These are phyloP conservation scores for Salpingus planirostris DNA, from an alignment of 2,888 invertebrate species.

Conservation along the genomic window DNA sequence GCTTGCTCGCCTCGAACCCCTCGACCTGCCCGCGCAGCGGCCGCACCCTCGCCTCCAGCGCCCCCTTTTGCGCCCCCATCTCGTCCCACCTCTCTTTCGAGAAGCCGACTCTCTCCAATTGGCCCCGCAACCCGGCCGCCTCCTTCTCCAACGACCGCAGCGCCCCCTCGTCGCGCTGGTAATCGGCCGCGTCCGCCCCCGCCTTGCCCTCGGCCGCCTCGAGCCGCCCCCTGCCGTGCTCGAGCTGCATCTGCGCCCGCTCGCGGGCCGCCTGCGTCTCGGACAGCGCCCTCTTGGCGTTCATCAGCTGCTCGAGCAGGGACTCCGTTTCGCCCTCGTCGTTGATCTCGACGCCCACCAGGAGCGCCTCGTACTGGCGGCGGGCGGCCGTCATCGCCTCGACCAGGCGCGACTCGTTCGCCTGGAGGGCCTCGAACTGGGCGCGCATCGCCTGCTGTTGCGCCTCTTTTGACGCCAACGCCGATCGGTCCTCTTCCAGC, in stretches of 20 bases:
- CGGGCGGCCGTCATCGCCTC: conserved; percentile 65
- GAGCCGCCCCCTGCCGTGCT: conserved; percentile 54
- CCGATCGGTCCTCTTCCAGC: conserved; percentile 57
- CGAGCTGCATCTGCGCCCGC: conserved; percentile 51
- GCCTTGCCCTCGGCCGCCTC: conserved; percentile 58
- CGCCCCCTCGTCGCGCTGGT: conserved; percentile 53
- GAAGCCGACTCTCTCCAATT: conserved; percentile 38
- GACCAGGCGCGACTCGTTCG: conserved; percentile 56
- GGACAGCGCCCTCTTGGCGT: conserved; percentile 67
- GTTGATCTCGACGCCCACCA: conserved; percentile 70
- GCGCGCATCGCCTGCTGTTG: conserved; percentile 52
- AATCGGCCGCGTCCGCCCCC: conserved; percentile 57
- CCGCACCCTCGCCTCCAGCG: conserved; percentile 47
- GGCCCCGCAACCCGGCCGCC: conserved; percentile 48
- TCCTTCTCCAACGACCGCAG: conserved; percentile 51
- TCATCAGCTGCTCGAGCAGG: conserved; percentile 81
- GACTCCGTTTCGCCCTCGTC: conserved; percentile 74
- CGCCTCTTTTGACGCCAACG: conserved; percentile 50
- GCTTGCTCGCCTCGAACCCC: conserved; percentile 48
- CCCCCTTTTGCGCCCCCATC: conserved; percentile 46
- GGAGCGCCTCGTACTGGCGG: conserved; percentile 73
- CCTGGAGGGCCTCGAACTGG: conserved; percentile 59
- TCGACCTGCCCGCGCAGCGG: conserved; percentile 51
- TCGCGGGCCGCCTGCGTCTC: conserved; percentile 61
- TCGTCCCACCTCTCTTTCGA: conserved; percentile 51